Conservation (phyloP, 2,113 vertebrate genomes). For the Hyperoodon ampullatus region DNA sequence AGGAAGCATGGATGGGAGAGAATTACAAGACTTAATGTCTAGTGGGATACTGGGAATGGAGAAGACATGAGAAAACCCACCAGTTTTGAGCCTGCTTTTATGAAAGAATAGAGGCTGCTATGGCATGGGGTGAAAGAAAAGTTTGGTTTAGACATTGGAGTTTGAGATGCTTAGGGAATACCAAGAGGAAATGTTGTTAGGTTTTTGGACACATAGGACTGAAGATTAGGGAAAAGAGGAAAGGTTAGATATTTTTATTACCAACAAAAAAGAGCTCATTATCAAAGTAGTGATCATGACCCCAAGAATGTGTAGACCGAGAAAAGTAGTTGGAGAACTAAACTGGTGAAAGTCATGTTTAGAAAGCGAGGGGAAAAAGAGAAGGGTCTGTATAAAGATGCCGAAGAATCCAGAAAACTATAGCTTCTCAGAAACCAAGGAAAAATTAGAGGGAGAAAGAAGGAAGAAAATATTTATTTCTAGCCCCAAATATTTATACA, state of each 20-base stretch:
- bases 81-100: not conserved
- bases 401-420: not conserved
- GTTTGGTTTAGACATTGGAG: not conserved
- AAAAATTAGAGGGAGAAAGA: not conserved
- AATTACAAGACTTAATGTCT: not conserved
- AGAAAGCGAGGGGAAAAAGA: not conserved
- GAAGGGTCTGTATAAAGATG: not conserved
- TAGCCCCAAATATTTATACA: not conserved
- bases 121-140: not conserved
- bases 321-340: not conserved
- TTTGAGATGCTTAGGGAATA: not conserved
- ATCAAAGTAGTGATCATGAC: not conserved
- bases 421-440: not conserved
- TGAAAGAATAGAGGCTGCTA: not conserved
- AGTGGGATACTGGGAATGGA: not conserved
- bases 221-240: not conserved
- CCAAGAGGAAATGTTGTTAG: not conserved
- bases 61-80: not conserved
- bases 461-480: not conserved
- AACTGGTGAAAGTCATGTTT: not conserved
- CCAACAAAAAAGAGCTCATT: not conserved
- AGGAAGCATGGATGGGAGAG: not conserved
- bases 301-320: not conserved
- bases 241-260: not conserved
- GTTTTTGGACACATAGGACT: not conserved